Percentiles rank a stretch among this genome's conserved stretches.
Evolutionary conservation across 2,888 invertebrate genomes (phyloP).

Genomic region (Pheosia tremula): DNA sequence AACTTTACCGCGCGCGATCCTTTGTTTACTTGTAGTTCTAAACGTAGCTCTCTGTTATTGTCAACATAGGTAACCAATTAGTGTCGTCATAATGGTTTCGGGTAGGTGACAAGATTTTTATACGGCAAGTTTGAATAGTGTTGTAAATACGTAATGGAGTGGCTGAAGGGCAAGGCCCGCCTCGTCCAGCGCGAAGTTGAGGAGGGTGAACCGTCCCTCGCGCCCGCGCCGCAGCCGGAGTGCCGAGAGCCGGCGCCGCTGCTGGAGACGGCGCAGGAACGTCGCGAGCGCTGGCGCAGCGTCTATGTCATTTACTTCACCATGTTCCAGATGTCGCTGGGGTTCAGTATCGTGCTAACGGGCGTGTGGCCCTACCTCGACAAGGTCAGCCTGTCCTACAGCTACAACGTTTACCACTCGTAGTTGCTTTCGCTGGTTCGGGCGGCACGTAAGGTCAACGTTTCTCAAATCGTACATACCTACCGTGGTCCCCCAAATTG

Average conservation of each 20-base stretch:
- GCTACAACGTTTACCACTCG: background rate
- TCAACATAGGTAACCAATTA: background rate
- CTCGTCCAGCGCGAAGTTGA: conserved; percentile 29
- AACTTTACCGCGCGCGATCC: conserved; percentile 21
- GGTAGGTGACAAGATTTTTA: conserved; percentile 9
- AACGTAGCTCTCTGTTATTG: conserved; percentile 3
- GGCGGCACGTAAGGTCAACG: no score
- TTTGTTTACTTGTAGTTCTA: conserved; percentile 41
- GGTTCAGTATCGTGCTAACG: conserved; percentile 94
- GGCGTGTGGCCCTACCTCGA: conserved; percentile 95
- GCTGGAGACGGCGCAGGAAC: conserved; percentile 88
- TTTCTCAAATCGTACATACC: no score
- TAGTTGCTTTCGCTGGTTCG: no score
- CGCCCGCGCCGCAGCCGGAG: conserved; percentile 9
- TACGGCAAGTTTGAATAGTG: no score
- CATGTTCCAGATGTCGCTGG: conserved; percentile 95
- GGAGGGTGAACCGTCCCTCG: conserved; percentile 20
- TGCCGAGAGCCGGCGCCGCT: conserved; percentile 28
- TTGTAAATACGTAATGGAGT: conserved; percentile 51
- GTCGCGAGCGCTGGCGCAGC: conserved; percentile 90
- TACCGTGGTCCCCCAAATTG: no score
- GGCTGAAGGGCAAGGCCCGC: conserved; percentile 54
- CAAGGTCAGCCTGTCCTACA: conserved; percentile 86
- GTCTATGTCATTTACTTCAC: conserved; percentile 94
- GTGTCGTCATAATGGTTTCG: background rate